phyloP scores from a whole-genome alignment of 2,113 vertebrate genomes.

The Stigmatopora nigra region DNA sequence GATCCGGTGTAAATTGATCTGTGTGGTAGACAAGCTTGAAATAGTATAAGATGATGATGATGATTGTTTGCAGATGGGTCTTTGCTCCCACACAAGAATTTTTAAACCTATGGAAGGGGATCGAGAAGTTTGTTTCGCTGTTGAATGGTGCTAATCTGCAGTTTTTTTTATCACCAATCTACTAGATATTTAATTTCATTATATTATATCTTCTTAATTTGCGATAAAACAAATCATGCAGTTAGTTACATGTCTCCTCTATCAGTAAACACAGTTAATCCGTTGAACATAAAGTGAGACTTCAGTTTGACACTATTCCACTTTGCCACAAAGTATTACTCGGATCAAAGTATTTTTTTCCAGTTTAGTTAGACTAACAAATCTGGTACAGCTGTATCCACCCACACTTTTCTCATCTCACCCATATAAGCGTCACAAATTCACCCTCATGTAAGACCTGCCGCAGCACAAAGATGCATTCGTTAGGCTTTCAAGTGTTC shows the following conservation, averaged over 20 bases:
- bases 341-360: neutral
- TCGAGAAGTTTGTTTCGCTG: neutral
- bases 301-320: neutral
- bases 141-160: neutral
- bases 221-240: neutral
- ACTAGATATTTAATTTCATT: neutral
- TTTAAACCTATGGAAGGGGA: neutral
- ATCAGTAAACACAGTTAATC: neutral
- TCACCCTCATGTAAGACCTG: constrained; percentile 10
- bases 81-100: neutral
- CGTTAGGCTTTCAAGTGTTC: constrained; percentile 27
- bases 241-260: neutral
- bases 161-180: neutral
- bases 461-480: constrained; percentile 20
- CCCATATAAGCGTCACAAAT: constrained; percentile 22
- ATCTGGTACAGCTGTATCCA: neutral
- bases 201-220: no score
- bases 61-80: neutral
- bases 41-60: neutral
- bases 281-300: neutral
- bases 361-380: constrained; percentile 5
- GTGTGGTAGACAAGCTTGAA: neutral
- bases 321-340: neutral
- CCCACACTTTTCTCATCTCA: neutral
- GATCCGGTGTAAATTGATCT: neutral